Evolutionary conservation across 2,888 invertebrate species (phyloP).

Genomic region (Oscheius myriophilus): DNA sequence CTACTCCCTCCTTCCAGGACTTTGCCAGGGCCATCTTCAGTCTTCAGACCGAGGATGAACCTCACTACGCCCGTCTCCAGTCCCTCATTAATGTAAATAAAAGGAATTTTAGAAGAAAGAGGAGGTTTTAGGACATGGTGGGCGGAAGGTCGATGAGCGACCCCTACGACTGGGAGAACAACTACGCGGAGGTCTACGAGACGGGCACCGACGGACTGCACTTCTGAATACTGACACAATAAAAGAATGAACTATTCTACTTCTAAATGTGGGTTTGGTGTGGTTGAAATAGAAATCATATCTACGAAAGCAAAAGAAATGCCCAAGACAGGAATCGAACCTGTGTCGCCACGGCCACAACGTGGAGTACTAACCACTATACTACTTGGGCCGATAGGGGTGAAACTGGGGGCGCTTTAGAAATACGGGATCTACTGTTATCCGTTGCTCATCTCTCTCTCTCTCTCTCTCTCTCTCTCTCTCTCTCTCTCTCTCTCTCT

Average conservation of each 20-base stretch:
- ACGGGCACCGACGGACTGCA: neutral
- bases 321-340: slow-evolving; percentile 54
- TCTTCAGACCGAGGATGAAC: slow-evolving; percentile 46
- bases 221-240: neutral
- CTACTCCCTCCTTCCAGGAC: slow-evolving; percentile 9
- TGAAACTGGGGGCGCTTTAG: no score
- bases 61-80: slow-evolving; percentile 54
- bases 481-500: no score
- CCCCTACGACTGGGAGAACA: slow-evolving; percentile 56
- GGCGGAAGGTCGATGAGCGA: slow-evolving; percentile 45
- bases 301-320: slow-evolving; percentile 17
- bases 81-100: slow-evolving; percentile 9
- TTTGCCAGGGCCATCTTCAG: slow-evolving; percentile 50
- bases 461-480: no score
- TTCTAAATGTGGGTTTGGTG: no score
- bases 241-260: no score
- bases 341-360: slow-evolving; percentile 63
- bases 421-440: no score
- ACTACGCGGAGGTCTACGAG: slow-evolving; percentile 14
- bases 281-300: no score
- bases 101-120: neutral
- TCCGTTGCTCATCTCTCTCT: no score
- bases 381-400: slow-evolving; percentile 42
- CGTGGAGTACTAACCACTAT: slow-evolving; percentile 66
- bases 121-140: slow-evolving; percentile 37